Conservation (phyloP, 2,797 vertebrate species). For the Nyctalus aviator region DNA sequence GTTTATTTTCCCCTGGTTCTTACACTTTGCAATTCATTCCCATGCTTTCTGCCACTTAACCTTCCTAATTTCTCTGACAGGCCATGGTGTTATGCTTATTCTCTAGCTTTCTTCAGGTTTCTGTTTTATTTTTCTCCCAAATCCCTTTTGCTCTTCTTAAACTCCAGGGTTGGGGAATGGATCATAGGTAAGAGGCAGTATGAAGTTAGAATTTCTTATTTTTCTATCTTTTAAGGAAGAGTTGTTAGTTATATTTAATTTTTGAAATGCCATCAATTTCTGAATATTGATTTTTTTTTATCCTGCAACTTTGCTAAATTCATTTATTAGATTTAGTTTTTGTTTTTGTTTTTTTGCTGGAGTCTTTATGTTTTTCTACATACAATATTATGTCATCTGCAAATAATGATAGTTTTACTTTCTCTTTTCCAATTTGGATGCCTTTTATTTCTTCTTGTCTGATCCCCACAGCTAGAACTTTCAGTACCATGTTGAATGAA, state of each 20-base stretch:
- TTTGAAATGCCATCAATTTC: background rate
- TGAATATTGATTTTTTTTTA: background rate
- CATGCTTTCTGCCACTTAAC: background rate
- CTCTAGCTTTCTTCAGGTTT: background rate
- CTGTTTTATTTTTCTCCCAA: too few relatives aligned
- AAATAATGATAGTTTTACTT: background rate
- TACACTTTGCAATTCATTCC: background rate
- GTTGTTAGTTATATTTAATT: background rate
- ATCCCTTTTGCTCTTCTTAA: background rate
- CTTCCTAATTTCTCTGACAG: background rate
- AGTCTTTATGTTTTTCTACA: background rate
- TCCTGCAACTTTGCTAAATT: background rate
- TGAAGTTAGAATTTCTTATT: background rate
- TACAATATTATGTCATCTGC: background rate
- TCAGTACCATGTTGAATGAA: background rate
- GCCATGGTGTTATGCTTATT: background rate
- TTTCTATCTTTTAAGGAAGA: constrained; percentile 5
- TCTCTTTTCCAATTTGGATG: background rate
- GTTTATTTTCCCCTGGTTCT: background rate
- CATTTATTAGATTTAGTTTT: background rate
- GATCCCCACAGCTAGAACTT: background rate
- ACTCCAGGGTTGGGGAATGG: background rate
- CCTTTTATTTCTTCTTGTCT: background rate
- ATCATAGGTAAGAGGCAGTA: background rate
- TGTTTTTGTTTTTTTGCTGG: background rate